phyloP scores from a whole-genome alignment of 2,113 vertebrate species.

The Pithys albifrons region DNA sequence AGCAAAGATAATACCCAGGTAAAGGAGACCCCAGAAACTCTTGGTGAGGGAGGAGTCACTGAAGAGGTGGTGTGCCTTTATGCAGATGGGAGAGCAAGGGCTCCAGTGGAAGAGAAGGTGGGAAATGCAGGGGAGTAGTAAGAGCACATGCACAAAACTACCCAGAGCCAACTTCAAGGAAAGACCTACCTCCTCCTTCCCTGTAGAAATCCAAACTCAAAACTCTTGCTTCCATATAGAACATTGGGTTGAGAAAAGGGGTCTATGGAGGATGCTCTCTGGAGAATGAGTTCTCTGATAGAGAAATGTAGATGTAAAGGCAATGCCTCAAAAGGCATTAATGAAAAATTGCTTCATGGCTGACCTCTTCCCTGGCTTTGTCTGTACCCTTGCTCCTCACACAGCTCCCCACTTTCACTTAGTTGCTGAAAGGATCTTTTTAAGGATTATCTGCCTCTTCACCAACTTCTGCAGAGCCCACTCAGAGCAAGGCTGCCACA shows the following conservation, averaged over 20 bases:
- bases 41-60: neutral
- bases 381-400: neutral
- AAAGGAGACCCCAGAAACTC: neutral
- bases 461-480: neutral
- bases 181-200: neutral
- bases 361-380: neutral
- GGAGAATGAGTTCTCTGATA: neutral
- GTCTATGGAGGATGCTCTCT: neutral
- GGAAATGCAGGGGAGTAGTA: neutral
- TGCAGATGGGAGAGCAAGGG: neutral
- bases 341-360: neutral
- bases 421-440: neutral
- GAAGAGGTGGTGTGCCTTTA: rapidly evolving
- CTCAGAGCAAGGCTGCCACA: neutral
- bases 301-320: neutral
- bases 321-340: neutral
- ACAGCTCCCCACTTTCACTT: neutral
- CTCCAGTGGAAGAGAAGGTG: neutral
- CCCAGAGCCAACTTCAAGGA: neutral
- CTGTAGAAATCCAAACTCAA: neutral
- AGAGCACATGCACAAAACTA: neutral
- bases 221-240: rapidly evolving
- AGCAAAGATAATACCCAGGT: neutral
- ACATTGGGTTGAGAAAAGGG: rapidly evolving
- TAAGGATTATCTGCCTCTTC: neutral